Evolutionary conservation across 2,888 invertebrate genomes (phyloP), one percentile per base, ranked within the genome.

Genomic region (Molorchus minor): DNA sequence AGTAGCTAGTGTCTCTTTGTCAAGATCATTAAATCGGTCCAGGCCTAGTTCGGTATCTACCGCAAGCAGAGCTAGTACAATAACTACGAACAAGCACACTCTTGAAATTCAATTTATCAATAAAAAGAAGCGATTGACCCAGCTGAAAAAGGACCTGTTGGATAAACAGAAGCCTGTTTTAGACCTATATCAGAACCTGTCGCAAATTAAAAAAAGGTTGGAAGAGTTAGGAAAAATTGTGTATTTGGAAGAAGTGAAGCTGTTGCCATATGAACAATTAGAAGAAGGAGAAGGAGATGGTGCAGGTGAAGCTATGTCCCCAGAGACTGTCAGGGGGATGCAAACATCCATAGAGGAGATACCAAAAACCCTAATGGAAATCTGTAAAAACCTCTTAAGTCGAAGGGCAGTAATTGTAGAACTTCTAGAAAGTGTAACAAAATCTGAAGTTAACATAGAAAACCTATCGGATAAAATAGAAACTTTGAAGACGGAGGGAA

Each of bases 31-130:
- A 12, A 45, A 45, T 40, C 56, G 46, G 46, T 20, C 56, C 10
- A 56, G 52, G 33, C 53, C 68, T 7, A 62, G 56, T 40, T 61
- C 65, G 0, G 40, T 60, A 13, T 38, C 67, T 0, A n/a, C n/a
- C n/a, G 15, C 57, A 12, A 61, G 44, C 41, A 54, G 61, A 8
- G 40, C 60, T 1, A 61, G 30, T 21, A 49, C 53, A 29, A 55
- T 57, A 2, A 52, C 58, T 12, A n/a, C n/a, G n/a, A 74, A 71
- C 61, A 74, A 71, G 51, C 74, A 75, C 51, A 73, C 74, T 5
- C 56, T 79, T 10, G 80, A 80, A 63, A 67, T 75, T 13, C 78
- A 79, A 60, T 80, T 79, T 59, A 54, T 74, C 12, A 74, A 73
- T 56, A 80, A 79, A 61, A 78, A 77, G 61, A 77, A 76, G 60